Conservation (phyloP, 2,113 vertebrate genomes). For the Tapirus terrestris region DNA sequence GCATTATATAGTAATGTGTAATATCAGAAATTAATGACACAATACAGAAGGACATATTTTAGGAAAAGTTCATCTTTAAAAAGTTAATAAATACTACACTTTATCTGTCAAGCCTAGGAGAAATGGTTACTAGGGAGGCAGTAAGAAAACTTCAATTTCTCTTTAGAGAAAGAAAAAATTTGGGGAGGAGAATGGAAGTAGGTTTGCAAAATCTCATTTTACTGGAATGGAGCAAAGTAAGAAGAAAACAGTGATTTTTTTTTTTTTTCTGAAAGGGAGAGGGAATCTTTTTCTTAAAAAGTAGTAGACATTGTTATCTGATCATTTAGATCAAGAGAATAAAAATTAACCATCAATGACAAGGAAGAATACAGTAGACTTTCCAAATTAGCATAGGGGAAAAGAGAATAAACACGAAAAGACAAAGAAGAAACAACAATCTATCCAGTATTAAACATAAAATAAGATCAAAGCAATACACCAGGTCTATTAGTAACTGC, state of each 20-base stretch:
- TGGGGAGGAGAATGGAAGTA: not conserved
- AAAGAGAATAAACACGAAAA: not conserved
- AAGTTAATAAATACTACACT: not conserved
- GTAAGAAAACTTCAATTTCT: not conserved
- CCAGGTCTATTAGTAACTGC: not conserved
- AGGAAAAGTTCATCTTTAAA: not conserved
- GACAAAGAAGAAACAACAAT: not conserved
- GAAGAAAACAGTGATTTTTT: not conserved
- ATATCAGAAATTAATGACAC: constrained; percentile 7
- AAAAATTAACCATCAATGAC: not conserved
- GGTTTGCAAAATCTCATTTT: not conserved
- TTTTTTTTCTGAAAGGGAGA: not conserved
- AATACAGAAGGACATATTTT: not conserved
- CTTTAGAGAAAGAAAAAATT: not conserved
- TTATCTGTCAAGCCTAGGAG: not conserved
- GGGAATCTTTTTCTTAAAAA: not conserved
- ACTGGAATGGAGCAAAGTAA: not conserved
- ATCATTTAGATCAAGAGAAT: not conserved
- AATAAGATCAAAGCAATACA: not conserved
- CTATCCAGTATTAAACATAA: not conserved
- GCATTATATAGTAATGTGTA: not conserved
- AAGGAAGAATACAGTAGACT: not conserved
- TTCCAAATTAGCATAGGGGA: not conserved
- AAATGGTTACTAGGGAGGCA: not conserved
- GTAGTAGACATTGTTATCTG: not conserved